A percentile compares a stretch with the other conserved stretches of the same genome.
Conservation (phyloP, 2,797 vertebrate species). For the Peromyscus attwateri region DNA sequence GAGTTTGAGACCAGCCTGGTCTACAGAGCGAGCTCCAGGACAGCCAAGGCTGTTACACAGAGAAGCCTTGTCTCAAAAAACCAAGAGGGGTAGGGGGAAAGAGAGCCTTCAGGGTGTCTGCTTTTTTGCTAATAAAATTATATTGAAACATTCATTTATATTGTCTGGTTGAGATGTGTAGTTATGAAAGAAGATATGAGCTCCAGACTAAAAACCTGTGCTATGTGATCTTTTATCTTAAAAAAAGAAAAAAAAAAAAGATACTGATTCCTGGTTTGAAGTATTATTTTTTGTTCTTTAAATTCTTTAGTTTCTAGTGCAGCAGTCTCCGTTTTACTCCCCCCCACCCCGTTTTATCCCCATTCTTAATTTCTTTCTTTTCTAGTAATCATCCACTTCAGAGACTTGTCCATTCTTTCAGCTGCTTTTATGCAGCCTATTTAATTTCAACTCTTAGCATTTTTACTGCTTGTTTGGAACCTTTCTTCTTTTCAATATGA, state of each 20-base stretch:
- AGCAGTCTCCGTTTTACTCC: background rate
- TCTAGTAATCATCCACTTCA: too few relatives aligned
- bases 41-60: too few relatives aligned
- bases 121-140: background rate
- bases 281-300: background rate
- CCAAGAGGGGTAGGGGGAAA: too few relatives aligned
- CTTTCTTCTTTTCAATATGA: conserved; percentile 2
- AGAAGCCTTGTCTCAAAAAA: too few relatives aligned
- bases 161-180: background rate
- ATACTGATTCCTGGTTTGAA: background rate
- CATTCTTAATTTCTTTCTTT: background rate
- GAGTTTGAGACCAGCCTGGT: too few relatives aligned
- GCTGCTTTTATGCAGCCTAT: background rate
- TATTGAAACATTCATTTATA: background rate
- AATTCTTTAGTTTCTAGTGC: background rate
- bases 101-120: background rate
- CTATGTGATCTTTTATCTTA: too few relatives aligned
- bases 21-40: too few relatives aligned
- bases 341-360: background rate
- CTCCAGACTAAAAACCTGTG: background rate
- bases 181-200: background rate
- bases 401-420: background rate
- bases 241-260: background rate
- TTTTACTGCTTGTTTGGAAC: background rate
- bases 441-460: background rate